Conservation (phyloP, 2,888 invertebrate species). For the Atrina japonica region DNA sequence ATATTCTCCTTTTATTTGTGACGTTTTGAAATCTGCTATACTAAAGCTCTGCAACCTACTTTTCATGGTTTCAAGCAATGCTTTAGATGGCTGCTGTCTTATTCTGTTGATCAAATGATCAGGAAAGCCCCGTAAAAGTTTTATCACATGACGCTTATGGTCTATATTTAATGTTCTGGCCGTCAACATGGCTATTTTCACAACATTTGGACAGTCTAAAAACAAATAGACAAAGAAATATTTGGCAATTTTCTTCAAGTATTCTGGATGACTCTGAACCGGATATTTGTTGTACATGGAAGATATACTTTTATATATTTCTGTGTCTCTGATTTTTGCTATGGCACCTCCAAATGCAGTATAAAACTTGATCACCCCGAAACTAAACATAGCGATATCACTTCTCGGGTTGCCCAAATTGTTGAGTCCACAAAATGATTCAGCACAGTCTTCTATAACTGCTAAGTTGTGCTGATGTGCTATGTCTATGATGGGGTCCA, state of each 20-base stretch:
- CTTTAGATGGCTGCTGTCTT: slow-evolving; percentile 74
- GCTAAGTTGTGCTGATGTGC: slow-evolving; percentile 68
- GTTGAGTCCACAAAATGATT: slow-evolving; percentile 78
- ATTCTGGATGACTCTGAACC: slow-evolving; percentile 68
- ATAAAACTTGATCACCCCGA: slow-evolving; percentile 79
- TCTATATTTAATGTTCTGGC: slow-evolving; percentile 63
- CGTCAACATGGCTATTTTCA: slow-evolving; percentile 63
- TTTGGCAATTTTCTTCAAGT: slow-evolving; percentile 77
- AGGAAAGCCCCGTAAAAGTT: slow-evolving; percentile 78
- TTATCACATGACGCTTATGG: slow-evolving; percentile 72
- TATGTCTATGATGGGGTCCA: slow-evolving; percentile 72
- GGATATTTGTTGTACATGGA: slow-evolving; percentile 64
- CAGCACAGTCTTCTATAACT: slow-evolving; percentile 80
- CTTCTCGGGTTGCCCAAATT: slow-evolving; percentile 75
- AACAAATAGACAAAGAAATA: slow-evolving; percentile 69
- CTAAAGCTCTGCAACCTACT: slow-evolving; percentile 65
- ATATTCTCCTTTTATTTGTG: slow-evolving; percentile 76
- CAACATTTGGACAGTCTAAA: slow-evolving; percentile 70
- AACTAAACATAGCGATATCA: slow-evolving; percentile 79
- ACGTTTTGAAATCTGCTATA: slow-evolving; percentile 59
- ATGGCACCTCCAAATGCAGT: slow-evolving; percentile 80
- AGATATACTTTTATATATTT: slow-evolving; percentile 70
- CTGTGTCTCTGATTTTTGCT: slow-evolving; percentile 73
- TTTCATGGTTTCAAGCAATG: slow-evolving; percentile 75
- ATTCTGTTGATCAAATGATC: slow-evolving; percentile 69